Evolutionary conservation across 2,888 invertebrate species (phyloP).

Genomic region (Rotaria socialis): DNA sequence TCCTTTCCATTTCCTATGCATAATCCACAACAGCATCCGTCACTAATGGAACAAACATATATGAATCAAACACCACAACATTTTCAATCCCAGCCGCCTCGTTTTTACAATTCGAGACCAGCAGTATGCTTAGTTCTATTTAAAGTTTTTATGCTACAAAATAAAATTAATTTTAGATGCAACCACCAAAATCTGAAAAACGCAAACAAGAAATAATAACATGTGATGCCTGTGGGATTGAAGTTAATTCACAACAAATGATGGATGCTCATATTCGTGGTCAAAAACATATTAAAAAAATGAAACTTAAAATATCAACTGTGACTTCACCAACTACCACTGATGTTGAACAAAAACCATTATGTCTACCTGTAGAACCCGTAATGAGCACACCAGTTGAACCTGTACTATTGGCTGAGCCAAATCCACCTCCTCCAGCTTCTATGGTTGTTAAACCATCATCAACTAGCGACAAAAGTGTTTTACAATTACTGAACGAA

Average conservation of each 20-base stretch:
- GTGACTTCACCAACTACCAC: not conserved
- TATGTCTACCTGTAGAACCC: not conserved
- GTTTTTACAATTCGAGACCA: not conserved
- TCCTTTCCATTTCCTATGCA: conserved; percentile 10
- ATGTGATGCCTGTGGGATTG: conserved; percentile 26
- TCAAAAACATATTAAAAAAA: conserved; percentile 33
- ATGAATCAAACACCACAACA: not conserved
- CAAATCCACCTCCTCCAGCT: not conserved
- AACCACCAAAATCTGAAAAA: not conserved
- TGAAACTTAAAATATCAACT: not conserved
- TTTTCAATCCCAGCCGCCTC: not conserved
- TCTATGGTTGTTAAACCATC: not conserved
- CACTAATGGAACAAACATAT: conserved; percentile 6
- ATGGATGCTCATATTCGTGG: conserved; percentile 4
- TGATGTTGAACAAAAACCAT: not conserved
- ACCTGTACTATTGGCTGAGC: not conserved
- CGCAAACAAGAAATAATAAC: conserved; percentile 19
- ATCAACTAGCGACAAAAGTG: not conserved
- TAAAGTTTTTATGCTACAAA: not conserved
- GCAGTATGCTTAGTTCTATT: not conserved
- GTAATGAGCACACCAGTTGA: not conserved
- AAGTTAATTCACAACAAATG: conserved; percentile 32
- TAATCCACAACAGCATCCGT: not conserved
- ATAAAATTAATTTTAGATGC: not conserved
- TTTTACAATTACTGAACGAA: conserved; percentile 18